Conservation (phyloP, 35 echinoderm and acorn worm species). For the Holothuria glaberrima region DNA sequence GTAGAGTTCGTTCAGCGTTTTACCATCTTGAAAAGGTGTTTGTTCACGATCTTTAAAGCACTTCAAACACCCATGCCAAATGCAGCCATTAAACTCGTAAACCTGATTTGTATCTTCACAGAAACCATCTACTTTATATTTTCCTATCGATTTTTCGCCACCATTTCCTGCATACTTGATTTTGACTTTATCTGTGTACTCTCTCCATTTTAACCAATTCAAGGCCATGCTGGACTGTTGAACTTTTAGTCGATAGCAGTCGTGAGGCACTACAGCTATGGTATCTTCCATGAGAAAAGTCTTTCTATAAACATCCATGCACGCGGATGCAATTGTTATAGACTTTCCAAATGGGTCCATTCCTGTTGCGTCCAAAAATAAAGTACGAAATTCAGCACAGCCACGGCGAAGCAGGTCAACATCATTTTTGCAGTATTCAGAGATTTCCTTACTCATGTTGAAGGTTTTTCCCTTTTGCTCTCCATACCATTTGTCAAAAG, state of each 20-base stretch:
- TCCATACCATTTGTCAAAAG: constrained; percentile 64
- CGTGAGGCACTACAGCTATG: constrained; percentile 9
- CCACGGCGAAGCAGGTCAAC: constrained; percentile 76
- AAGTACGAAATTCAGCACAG: constrained; percentile 61
- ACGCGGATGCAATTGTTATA: constrained; percentile 77
- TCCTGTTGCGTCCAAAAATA: constrained; percentile 61
- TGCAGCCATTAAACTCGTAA: no score
- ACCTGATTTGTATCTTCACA: no score
- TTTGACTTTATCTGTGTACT: not conserved
- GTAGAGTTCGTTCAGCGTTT: no score
- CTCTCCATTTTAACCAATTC: constrained; percentile 23
- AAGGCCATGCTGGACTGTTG: not conserved
- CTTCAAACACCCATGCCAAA: no score
- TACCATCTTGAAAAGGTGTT: no score
- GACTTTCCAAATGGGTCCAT: constrained; percentile 68
- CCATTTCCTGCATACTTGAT: constrained; percentile 63
- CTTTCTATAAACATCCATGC: not conserved
- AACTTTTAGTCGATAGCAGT: not conserved
- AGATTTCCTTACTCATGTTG: constrained; percentile 60
- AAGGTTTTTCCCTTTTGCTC: constrained; percentile 58
- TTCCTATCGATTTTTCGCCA: constrained; percentile 59
- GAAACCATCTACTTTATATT: constrained; percentile 46
- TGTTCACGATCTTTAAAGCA: not conserved
- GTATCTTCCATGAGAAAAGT: not conserved
- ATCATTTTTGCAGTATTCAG: constrained; percentile 69